Evolutionary conservation across 2,797 vertebrate genomes (phyloP), one percentile per base, ranked within the genome.

Genomic region (Myotis findleyi): DNA sequence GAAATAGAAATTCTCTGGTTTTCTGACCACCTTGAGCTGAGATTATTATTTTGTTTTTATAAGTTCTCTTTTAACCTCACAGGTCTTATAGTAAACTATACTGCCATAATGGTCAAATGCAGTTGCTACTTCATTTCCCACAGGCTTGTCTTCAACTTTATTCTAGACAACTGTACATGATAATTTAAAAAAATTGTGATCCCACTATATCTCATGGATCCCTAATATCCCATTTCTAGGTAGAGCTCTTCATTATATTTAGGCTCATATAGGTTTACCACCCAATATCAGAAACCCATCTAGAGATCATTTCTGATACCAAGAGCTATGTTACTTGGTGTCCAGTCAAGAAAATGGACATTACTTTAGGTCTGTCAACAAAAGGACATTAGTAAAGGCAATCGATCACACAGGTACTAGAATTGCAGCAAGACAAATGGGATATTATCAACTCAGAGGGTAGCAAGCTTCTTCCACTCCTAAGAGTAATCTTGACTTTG

Each of bases 21-120:
- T 95, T 91, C 57, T 55, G 12, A 68, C 25, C 33, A 7, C 62
- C 33, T 92, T 80, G 49, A 84, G 23, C 27, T 73, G 51, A 68
- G 44, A 57, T 86, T 68, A 81, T 72, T 0, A 69, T 64, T 91
- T 88, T 85, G 30, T 79, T 87, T 93, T 83, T 53, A 13, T 91
- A 68, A 84, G 20, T 73, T 84, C 23, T 93, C 6, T 91, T 73
- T 38, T 18, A 11, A n/a, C 41, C 2, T 30, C 57, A 41, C 17
- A 51, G 62, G 55, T 55, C 62, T 93, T 73, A 10, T 23, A 51
- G 66, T 73, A 83, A 72, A 73, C 7, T 53, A 12, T 18, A 20
- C 33, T 93, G 77, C 20, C 51, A 8, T 87, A 27, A 38, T 69
- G n/a, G 14, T 36, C 25, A 80, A 36, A 68, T 23, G 12, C 55